Base-by-base conservation (phyloP, 1,140 invertebrate genomes). In the Acromyrmex charruanus region DNA sequence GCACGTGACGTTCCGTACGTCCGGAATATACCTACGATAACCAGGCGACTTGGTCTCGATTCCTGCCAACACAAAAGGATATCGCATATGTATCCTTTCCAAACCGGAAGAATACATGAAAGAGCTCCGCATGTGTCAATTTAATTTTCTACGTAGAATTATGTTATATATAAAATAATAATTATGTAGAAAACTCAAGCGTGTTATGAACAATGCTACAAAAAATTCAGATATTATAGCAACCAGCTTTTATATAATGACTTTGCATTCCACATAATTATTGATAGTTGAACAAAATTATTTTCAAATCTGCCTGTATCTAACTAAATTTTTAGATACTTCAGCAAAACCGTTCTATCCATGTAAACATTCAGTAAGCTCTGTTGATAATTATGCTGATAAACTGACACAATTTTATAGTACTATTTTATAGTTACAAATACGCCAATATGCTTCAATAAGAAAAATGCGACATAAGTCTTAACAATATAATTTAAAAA, bases 1-100 rank as follows among this genome's bases (percentile, higher is more conserved):
- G 92, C 89, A 87, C 91, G 86, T 91, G 93, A 93, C 91, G 87
- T 93, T 93, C 94, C 89, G 89, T 91, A 89, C 87, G 85, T 79
- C 75, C 86, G 58, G 44, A 82, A 74, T 59, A 72, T 89, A 89
- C 71, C 65, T 77, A 77, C 44, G 80, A 77, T 53, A 28, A 16
- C 35, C 74, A 61, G 44, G 35, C 61, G 61, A 87, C 81, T 88
- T 69, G 86, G 88, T 86, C 74, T 91, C 89, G 89, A 93, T 92
- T 92, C 71, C 86, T 71, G 85, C 68, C 49, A 44, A 69, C 55
- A 92, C 91, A 92, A 93, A 91, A 90, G 90, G 85, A 82, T 88
- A 81, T 84, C 89, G 71, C 90, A 44, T 12, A 21, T 31, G 16
- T 71, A 55, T 82, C 10, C 39, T 31, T n/a, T 16, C 9, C 28